Conservation (phyloP, 2,113 vertebrate genomes). For the Pteronura brasiliensis region DNA sequence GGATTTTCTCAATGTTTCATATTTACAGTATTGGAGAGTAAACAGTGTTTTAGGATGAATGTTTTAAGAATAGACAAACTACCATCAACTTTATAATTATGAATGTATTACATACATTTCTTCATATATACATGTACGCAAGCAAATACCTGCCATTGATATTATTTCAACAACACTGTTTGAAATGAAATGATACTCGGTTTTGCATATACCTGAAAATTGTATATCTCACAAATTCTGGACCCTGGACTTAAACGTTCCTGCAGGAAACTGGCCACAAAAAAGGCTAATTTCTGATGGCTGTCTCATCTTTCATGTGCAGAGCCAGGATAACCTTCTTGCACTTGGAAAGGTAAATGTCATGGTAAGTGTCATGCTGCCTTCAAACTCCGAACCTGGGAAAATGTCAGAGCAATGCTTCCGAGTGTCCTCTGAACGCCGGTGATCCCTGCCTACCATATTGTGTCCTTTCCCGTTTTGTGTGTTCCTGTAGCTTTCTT, state of each 20-base stretch:
- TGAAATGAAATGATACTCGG: not conserved
- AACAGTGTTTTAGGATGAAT: not conserved
- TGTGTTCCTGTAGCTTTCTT: not conserved
- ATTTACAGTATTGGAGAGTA: not conserved
- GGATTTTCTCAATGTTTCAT: not conserved
- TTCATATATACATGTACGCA: not conserved
- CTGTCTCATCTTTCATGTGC: not conserved
- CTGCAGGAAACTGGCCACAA: not conserved
- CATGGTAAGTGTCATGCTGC: not conserved
- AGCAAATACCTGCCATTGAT: not conserved
- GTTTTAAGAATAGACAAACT: not conserved
- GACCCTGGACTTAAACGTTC: not conserved
- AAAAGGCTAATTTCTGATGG: not conserved
- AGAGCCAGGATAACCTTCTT: not conserved
- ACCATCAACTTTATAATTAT: not conserved
- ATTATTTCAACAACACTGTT: not conserved
- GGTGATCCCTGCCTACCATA: not conserved
- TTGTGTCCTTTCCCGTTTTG: not conserved
- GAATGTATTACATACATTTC: not conserved
- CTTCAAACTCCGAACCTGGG: not conserved
- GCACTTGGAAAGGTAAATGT: constrained; percentile 17
- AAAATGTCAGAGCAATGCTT: not conserved
- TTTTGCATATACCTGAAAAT: not conserved
- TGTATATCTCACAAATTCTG: not conserved
- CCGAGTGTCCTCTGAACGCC: not conserved